These are phyloP conservation scores for Toxonevra muliebris DNA, from an alignment of 2,888 invertebrate genomes.

Conservation along the genomic window DNA sequence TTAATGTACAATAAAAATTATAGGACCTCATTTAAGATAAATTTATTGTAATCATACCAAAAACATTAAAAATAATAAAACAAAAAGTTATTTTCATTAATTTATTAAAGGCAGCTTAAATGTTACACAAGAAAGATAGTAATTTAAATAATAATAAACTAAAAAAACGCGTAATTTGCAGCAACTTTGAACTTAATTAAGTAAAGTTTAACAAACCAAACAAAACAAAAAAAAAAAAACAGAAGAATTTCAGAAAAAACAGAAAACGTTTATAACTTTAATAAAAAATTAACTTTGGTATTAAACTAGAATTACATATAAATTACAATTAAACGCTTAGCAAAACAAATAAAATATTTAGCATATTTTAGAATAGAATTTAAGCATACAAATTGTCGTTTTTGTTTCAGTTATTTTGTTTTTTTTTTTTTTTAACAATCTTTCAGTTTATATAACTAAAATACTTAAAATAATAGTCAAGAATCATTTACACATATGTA, in stretches of 20 bases:
- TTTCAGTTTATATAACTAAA: too few species aligned
- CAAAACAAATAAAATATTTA: slow-evolving; percentile 40
- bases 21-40: slow-evolving; percentile 37
- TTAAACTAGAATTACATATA: slow-evolving; percentile 61
- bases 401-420: too few species aligned
- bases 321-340: slow-evolving; percentile 35
- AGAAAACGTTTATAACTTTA: slow-evolving; percentile 33
- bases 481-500: neutral
- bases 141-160: slow-evolving; percentile 15
- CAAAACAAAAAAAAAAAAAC: slow-evolving; percentile 36
- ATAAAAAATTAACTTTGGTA: slow-evolving; percentile 56
- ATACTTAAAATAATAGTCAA: too few species aligned
- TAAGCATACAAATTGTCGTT: too few species aligned
- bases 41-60: slow-evolving; percentile 27
- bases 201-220: slow-evolving; percentile 28
- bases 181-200: slow-evolving; percentile 17
- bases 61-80: slow-evolving; percentile 28
- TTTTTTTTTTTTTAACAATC: too few species aligned
- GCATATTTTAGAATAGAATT: too few species aligned
- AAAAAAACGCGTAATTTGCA: neutral
- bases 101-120: slow-evolving; percentile 36
- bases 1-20: slow-evolving; percentile 20
- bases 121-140: slow-evolving; percentile 20
- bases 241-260: slow-evolving; percentile 33
- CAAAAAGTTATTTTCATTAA: too few species aligned